Conservation (phyloP, 64 coral and sea anemone genomes). For the Trachythela sp. region DNA sequence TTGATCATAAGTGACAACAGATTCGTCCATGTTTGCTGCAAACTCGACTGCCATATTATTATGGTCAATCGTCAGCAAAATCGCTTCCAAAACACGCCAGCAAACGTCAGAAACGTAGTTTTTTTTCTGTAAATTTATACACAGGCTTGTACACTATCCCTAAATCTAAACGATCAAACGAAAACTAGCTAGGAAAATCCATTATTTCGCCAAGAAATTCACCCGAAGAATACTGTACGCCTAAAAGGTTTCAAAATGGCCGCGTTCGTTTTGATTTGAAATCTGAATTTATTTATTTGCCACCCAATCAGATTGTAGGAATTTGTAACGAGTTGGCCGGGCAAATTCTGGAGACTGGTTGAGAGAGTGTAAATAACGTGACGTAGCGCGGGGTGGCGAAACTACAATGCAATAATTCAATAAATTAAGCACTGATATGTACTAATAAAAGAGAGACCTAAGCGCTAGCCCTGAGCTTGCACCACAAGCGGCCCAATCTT, state of each 20-base stretch:
- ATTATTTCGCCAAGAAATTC: neutral
- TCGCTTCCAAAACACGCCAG: neutral
- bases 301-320: neutral
- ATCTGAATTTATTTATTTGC: neutral
- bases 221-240: neutral
- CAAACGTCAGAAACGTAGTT: neutral
- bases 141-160: neutral
- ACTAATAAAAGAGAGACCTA: too few relatives aligned
- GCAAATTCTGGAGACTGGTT: neutral
- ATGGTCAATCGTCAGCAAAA: neutral
- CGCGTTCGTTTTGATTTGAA: neutral
- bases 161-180: neutral
- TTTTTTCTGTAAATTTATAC: neutral
- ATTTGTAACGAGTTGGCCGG: neutral
- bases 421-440: too few relatives aligned
- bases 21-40: neutral
- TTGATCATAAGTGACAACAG: neutral
- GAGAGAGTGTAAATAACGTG: too few relatives aligned
- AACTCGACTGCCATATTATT: too few relatives aligned
- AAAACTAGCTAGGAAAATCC: neutral
- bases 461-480: too few relatives aligned
- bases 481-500: too few relatives aligned
- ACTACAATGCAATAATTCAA: too few relatives aligned
- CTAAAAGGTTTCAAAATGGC: neutral
- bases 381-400: too few relatives aligned